These are phyloP conservation scores for Neuroscelio doddi DNA, from an alignment of 2,888 invertebrate species.

Conservation along the genomic window DNA sequence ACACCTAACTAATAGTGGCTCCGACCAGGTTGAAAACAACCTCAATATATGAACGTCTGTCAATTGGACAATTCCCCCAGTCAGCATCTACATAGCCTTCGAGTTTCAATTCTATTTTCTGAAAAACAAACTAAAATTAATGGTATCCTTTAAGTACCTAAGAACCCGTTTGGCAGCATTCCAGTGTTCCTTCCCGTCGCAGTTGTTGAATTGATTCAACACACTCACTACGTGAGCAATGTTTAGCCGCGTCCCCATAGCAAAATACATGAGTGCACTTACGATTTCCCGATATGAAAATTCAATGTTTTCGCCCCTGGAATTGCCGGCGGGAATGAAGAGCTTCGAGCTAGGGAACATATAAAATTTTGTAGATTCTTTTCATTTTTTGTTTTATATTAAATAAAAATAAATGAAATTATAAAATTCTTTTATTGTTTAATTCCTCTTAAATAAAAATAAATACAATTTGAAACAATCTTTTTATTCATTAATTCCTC, in stretches of 20 bases:
- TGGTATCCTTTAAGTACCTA: not conserved
- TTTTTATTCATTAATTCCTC: no score
- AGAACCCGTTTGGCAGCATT: constrained; percentile 6
- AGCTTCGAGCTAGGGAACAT: no score
- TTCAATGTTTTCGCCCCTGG: no score
- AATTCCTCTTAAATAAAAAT: no score
- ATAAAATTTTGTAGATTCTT: no score
- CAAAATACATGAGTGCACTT: not conserved
- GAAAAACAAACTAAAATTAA: not conserved
- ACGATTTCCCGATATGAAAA: constrained; percentile 19
- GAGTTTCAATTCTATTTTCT: not conserved
- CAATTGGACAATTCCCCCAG: constrained; percentile 35
- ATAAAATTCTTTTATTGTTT: no score
- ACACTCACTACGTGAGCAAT: no score
- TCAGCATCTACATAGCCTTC: constrained; percentile 54
- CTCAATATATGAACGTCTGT: constrained; percentile 40
- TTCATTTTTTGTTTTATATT: no score
- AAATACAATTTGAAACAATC: no score
- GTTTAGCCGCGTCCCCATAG: no score
- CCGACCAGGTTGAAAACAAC: constrained; percentile 15
- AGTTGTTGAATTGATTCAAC: not conserved
- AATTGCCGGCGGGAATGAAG: no score
- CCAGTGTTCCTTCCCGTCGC: constrained; percentile 4
- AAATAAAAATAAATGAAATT: no score
- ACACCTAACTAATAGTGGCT: constrained; percentile 7